These are phyloP conservation scores for Phaethon lepturus DNA, from an alignment of 2,113 vertebrate species.

Conservation along the genomic window DNA sequence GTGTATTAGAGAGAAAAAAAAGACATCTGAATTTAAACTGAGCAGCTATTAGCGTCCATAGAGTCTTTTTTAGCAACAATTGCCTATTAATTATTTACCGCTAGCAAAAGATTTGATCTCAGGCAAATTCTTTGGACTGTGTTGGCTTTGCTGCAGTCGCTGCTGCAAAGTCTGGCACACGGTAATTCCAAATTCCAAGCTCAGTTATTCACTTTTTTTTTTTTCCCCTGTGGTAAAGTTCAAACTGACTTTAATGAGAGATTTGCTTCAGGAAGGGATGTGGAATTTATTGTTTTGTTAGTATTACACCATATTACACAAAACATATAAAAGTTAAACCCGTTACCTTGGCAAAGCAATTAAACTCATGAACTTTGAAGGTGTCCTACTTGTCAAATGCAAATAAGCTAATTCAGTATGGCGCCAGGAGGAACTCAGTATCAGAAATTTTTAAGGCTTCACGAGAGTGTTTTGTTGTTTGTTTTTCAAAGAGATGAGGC, in stretches of 20 bases:
- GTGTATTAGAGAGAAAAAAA: background rate
- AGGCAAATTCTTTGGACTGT: background rate
- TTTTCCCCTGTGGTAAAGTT: background rate
- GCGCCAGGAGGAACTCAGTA: background rate
- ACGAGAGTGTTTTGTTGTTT: background rate
- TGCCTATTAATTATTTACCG: constrained; percentile 20
- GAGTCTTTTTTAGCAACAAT: background rate
- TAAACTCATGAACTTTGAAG: background rate
- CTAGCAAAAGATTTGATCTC: background rate
- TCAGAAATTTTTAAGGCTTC: background rate
- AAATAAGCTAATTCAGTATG: background rate
- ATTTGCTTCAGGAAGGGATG: background rate
- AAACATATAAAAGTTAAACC: background rate
- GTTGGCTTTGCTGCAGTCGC: background rate
- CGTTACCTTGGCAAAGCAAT: background rate
- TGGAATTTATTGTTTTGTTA: background rate
- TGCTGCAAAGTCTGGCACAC: background rate
- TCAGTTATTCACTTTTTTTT: background rate
- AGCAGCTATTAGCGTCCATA: background rate
- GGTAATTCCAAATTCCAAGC: background rate
- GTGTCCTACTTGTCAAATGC: background rate
- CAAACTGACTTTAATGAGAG: background rate
- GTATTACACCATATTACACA: background rate
- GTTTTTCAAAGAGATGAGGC: background rate
- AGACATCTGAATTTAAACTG: background rate